Evolutionary conservation across 2,888 invertebrate species (phyloP).

Genomic region (Lissocephala sabroskyi): DNA sequence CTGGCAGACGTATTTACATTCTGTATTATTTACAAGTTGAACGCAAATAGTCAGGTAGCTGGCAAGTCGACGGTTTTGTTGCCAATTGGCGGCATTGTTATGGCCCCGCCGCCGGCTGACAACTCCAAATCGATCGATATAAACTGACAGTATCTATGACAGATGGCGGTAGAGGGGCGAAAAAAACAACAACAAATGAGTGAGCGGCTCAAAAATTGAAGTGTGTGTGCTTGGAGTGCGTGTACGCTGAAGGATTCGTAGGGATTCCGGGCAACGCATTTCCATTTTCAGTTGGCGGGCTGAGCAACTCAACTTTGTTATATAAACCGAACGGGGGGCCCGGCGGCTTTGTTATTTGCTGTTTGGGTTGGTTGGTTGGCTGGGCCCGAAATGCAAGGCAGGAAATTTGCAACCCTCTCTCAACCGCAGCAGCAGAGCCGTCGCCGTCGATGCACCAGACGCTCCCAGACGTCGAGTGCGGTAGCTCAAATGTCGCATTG

Average conservation of each 20-base stretch:
- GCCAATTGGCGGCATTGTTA: constrained; percentile 34
- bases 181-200: constrained; percentile 14
- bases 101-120: background rate
- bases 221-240: background rate
- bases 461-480: constrained; percentile 58
- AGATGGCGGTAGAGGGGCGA: no score
- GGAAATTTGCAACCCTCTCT: constrained; percentile 53
- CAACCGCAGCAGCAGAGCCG: constrained; percentile 13
- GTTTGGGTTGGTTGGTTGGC: constrained; percentile 37
- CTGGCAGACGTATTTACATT: constrained; percentile 47
- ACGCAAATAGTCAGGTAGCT: constrained; percentile 52
- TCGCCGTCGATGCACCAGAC: constrained; percentile 4
- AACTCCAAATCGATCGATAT: constrained; percentile 38
- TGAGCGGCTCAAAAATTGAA: constrained; percentile 19
- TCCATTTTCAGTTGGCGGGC: no score
- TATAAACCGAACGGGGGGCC: constrained; percentile 47
- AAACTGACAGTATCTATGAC: constrained; percentile 58
- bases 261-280: constrained; percentile 53
- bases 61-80: constrained; percentile 26
- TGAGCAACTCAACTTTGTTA: no score
- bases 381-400: constrained; percentile 40
- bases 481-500: constrained; percentile 62
- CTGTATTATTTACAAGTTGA: constrained; percentile 53
- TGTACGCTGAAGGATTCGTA: constrained; percentile 50
- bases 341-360: constrained; percentile 46